Evolutionary conservation across 1,140 invertebrate genomes (phyloP), one percentile per base, ranked within the genome.

Genomic region (Orussus abietinus): DNA sequence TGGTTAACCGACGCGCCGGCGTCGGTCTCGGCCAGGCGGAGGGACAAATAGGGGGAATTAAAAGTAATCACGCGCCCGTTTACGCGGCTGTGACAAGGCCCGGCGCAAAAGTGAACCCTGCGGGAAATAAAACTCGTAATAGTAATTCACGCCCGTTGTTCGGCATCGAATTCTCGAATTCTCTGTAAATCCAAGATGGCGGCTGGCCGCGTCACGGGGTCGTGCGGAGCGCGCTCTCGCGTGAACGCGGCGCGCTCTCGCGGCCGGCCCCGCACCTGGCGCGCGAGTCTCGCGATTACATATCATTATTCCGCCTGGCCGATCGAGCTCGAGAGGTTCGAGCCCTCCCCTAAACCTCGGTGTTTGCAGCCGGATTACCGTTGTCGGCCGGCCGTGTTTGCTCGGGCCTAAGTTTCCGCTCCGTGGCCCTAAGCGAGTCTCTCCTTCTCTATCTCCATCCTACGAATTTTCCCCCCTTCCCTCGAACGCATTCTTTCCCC

Each of bases 251-350:
- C 34, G 15, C 44, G 26, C 31, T 25, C 14, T 4, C 22, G 20
- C 28, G 35, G 38, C 42, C 37, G 30, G 47, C 40, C 51, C 49
- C 39, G 42, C 53, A n/a, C n/a, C n/a, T n/a, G n/a, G n/a, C n/a
- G n/a, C n/a, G 50, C 48, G 51, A 60, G 59, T 55, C 56, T 62
- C 47, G 47, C 60, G 62, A 66, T 62, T 64, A 65, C 65, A 61
- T 68, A 64, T 66, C 58, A 68, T 68, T 66, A 68, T 68, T 68
- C 62, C 59, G 57, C 63, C 58, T 66, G 65, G 59, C 59, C 64
- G 60, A 53, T 47, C 59, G 47, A 48, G 38, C 57, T n/a, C n/a
- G n/a, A n/a, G n/a, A n/a, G n/a, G n/a, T n/a, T n/a, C n/a, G n/a
- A n/a, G n/a, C n/a, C n/a, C n/a, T n/a, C n/a, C n/a, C 57, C 49